Conservation (phyloP, 2,113 vertebrate genomes). For the Orycteropus afer region DNA sequence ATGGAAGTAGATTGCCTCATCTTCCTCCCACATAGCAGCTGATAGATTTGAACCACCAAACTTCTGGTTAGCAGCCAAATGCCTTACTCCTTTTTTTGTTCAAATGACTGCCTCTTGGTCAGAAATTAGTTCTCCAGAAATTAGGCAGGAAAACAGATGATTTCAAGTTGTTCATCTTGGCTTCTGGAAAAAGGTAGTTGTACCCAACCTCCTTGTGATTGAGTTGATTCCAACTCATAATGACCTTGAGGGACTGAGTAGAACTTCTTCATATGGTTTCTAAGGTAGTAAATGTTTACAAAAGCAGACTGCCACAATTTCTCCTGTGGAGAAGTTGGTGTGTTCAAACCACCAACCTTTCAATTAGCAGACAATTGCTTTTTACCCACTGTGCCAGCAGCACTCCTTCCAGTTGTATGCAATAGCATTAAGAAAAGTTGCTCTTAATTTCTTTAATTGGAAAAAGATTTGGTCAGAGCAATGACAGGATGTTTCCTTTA, state of each 20-base stretch:
- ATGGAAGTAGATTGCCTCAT: no score
- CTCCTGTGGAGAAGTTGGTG: neutral
- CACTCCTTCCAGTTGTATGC: neutral
- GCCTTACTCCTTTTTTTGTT: no score
- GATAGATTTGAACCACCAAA: no score
- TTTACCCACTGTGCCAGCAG: neutral
- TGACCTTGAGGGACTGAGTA: no score
- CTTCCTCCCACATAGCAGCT: no score
- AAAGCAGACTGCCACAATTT: neutral
- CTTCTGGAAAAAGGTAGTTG: neutral
- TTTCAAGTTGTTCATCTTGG: neutral
- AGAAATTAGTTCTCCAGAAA: no score
- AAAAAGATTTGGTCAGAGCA: neutral
- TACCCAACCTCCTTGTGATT: neutral
- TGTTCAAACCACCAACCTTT: neutral
- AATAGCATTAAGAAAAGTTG: neutral
- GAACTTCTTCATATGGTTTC: neutral
- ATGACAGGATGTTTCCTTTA: neutral
- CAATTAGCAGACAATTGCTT: neutral
- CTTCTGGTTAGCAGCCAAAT: no score
- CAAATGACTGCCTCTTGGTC: no score
- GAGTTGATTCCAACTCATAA: neutral
- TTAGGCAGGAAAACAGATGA: neutral
- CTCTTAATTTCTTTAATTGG: constrained; percentile 6
- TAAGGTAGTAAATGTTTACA: no score